Conservation (phyloP, 1,140 invertebrate species). For the Tetraneura akinire region DNA sequence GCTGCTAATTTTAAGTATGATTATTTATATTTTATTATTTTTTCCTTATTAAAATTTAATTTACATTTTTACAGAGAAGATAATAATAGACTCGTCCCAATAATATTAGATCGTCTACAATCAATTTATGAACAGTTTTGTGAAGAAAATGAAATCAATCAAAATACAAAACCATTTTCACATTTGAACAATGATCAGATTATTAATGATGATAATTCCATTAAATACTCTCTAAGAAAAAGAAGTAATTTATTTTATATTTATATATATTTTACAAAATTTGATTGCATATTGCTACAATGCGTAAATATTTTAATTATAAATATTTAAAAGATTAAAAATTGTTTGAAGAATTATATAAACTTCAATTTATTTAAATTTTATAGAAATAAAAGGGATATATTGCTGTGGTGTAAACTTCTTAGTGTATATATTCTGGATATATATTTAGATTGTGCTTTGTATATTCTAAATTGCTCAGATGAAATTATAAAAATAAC, state of each 20-base stretch:
- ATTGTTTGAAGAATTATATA: no score
- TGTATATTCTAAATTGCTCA: no score
- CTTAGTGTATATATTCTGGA: no score
- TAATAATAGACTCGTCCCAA: slow-evolving; percentile 81
- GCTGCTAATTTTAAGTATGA: slow-evolving; percentile 77
- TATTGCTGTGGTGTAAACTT: no score
- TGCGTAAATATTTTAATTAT: no score
- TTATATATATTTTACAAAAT: neutral
- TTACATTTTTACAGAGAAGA: slow-evolving; percentile 68
- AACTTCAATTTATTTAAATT: no score
- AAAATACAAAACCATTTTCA: slow-evolving; percentile 63
- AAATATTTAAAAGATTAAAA: no score
- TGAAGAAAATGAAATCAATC: slow-evolving; percentile 59
- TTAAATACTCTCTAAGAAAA: neutral
- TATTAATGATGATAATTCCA: neutral
- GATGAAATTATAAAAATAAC: no score
- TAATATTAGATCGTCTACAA: slow-evolving; percentile 82
- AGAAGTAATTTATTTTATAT: slow-evolving; percentile 31
- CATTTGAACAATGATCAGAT: slow-evolving; percentile 60
- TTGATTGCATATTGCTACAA: no score
- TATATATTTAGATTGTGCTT: no score
- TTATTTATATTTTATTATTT: slow-evolving; percentile 51
- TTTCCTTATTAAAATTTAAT: neutral
- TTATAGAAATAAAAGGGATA: no score
- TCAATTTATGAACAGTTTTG: slow-evolving; percentile 66